Evolutionary conservation across 1,140 invertebrate genomes (phyloP).

Genomic region (Berghia stephanieae): DNA sequence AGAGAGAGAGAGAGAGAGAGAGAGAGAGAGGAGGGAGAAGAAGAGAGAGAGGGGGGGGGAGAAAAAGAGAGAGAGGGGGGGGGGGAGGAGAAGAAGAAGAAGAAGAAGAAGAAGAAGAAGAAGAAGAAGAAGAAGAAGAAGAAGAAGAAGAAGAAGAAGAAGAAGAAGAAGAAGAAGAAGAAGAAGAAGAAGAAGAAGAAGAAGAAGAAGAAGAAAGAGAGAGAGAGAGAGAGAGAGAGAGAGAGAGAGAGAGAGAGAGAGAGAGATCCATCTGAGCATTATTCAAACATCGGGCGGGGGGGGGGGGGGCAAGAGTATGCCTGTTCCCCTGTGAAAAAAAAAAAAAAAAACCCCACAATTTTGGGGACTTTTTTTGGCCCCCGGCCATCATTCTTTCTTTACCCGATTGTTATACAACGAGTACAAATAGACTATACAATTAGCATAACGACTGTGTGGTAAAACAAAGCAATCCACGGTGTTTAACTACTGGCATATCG

Average conservation of each 20-base stretch:
- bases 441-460: no score
- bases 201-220: conserved; percentile 9
- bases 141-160: background rate
- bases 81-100: background rate
- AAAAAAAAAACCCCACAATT: no score
- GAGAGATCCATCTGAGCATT: background rate
- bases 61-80: background rate
- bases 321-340: no score
- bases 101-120: background rate
- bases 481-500: no score
- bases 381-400: no score
- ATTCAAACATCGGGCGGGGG: no score
- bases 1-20: background rate
- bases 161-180: conserved; percentile 15
- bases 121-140: background rate
- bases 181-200: background rate
- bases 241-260: conserved; percentile 3
- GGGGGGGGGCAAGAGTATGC: no score
- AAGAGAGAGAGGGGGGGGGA: background rate
- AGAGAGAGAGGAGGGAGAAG: background rate
- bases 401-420: no score
- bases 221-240: conserved; percentile 4
- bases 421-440: no score
- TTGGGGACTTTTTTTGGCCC: no score
- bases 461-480: no score